phyloP scores from a whole-genome alignment of 2,888 invertebrate species.

The Calephelis perditalis region DNA sequence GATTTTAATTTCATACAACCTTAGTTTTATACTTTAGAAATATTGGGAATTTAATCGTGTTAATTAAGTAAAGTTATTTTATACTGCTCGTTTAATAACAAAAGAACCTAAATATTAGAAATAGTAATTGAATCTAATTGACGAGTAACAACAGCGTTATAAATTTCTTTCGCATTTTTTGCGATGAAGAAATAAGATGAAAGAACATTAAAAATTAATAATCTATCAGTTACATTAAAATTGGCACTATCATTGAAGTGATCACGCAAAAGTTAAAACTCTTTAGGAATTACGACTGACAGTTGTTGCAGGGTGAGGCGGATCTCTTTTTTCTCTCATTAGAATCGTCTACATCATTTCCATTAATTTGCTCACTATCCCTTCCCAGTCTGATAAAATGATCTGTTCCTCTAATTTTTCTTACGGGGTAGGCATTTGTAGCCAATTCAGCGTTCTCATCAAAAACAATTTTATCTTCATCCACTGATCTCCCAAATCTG shows the following conservation, averaged over 20 bases:
- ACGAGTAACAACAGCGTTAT: not conserved
- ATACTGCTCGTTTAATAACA: not conserved
- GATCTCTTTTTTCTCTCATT: slow-evolving; percentile 59
- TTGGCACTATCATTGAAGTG: slow-evolving; percentile 31
- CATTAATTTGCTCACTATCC: slow-evolving; percentile 59
- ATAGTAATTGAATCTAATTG: slow-evolving; percentile 7
- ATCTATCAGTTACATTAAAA: slow-evolving; percentile 22
- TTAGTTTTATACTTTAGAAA: not conserved
- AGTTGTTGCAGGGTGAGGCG: slow-evolving; percentile 47
- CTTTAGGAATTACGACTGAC: slow-evolving; percentile 51
- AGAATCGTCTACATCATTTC: slow-evolving; percentile 41
- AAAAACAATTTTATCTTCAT: slow-evolving; percentile 45
- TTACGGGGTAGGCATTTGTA: slow-evolving; percentile 52
- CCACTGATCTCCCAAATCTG: slow-evolving; percentile 61
- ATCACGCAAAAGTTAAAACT: slow-evolving; percentile 28
- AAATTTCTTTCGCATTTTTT: too few species aligned
- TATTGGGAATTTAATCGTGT: not conserved
- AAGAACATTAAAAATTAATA: slow-evolving; percentile 9
- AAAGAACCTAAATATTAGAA: not conserved
- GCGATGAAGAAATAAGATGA: too few species aligned
- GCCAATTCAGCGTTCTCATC: slow-evolving; percentile 47
- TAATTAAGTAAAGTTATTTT: not conserved
- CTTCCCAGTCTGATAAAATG: slow-evolving; percentile 67
- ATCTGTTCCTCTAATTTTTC: slow-evolving; percentile 61
- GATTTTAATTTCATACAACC: not conserved